These are phyloP conservation scores for Girardinus metallicus DNA, from an alignment of 2,797 vertebrate genomes.

Conservation along the genomic window DNA sequence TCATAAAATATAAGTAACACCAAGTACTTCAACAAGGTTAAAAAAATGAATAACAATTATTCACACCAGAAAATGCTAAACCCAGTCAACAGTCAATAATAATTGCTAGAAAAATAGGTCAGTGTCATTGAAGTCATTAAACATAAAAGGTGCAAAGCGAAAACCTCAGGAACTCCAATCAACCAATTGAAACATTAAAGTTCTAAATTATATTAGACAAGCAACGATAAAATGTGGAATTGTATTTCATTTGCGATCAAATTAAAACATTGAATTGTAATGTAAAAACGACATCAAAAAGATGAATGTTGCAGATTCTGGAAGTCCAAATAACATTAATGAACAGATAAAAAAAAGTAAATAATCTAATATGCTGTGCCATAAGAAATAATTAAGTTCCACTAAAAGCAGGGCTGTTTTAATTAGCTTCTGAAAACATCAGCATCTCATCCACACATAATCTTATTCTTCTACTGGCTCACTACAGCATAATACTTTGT, in stretches of 20 bases:
- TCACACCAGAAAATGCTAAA: not conserved
- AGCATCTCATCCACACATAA: slow-evolving; percentile 6
- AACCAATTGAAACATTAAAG: not conserved
- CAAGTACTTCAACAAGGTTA: not conserved
- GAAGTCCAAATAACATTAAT: not conserved
- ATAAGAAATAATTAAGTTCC: not conserved
- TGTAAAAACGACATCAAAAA: not conserved
- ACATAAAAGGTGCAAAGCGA: not conserved
- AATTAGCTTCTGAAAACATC: not conserved
- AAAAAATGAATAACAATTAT: not conserved
- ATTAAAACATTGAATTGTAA: not conserved
- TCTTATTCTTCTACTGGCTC: slow-evolving; percentile 6
- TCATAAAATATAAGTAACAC: not conserved
- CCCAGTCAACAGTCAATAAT: not conserved
- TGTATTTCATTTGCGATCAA: not conserved
- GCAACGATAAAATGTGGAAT: not conserved
- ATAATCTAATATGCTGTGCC: not conserved
- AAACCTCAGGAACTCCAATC: not conserved
- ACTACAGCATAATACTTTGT: slow-evolving; percentile 17
- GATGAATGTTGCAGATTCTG: not conserved
- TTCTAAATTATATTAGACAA: not conserved
- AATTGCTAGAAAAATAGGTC: not conserved
- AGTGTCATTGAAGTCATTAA: not conserved
- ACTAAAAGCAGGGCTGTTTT: not conserved
- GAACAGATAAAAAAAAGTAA: not conserved